Evolutionary conservation across 2,113 vertebrate genomes (phyloP).

Genomic region (Rhombomys opimus): DNA sequence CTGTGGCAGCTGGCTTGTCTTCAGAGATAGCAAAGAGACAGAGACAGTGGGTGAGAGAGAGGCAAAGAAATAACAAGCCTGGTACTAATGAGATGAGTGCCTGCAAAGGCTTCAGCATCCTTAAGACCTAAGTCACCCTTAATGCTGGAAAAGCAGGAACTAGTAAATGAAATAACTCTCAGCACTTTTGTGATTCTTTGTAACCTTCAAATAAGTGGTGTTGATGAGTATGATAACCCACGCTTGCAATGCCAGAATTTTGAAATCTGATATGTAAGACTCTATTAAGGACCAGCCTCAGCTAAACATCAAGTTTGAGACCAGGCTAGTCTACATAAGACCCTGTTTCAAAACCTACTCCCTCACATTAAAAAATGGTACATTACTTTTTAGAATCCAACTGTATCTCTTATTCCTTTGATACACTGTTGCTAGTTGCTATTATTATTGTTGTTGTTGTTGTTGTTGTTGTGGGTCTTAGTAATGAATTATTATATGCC

Average conservation of each 20-base stretch:
- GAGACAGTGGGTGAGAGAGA: background rate
- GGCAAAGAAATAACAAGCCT: background rate
- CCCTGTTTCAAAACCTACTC: background rate
- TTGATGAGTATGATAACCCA: background rate
- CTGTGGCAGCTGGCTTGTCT: background rate
- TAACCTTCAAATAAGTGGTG: background rate
- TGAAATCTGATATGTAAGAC: background rate
- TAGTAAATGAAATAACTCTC: background rate
- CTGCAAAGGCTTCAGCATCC: background rate
- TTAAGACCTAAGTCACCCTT: background rate
- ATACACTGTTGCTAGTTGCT: background rate
- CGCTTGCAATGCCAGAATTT: background rate
- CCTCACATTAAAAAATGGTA: background rate
- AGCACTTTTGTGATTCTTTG: slow-evolving; percentile 10
- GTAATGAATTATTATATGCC: background rate
- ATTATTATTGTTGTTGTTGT: background rate
- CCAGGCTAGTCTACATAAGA: background rate
- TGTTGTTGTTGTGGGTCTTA: background rate
- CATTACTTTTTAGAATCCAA: background rate
- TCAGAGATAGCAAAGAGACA: background rate
- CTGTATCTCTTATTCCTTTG: background rate
- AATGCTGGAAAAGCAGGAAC: background rate
- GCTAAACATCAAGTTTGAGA: background rate
- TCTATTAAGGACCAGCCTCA: background rate
- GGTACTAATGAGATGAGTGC: background rate